Evolutionary conservation across 2,888 invertebrate species (phyloP), one percentile per base, ranked within the genome.

Genomic region (Dysmachus trigonus): DNA sequence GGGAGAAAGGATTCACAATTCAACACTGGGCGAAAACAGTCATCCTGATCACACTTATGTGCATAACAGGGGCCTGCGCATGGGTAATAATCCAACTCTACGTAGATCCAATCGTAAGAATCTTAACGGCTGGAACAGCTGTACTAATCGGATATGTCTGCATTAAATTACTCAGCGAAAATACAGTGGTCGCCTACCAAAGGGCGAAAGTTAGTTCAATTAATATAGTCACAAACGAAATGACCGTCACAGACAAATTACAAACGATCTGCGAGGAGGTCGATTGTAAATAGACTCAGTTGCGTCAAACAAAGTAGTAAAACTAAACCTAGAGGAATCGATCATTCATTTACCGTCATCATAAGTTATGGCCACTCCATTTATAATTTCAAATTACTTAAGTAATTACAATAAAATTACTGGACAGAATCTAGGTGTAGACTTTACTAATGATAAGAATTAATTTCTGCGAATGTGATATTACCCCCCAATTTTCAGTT

Each of bases 101-200:
- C 90, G 94, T 95, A 62, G 95, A 96, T 90, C 95, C 97, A 38
- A 94, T 96, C 85, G 94, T 96, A 88, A 93, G 97, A 87, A 96
- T 97, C 92, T 93, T 96, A 31, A 96, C 96, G 84, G 96, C 96
- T 86, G 97, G 97, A 88, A 94, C 95, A 79, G 97, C 97, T 74
- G 93, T 97, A 84, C 94, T 98, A 88, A 94, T 97, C 87, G 96
- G 96, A 90, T 98, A 98, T 90, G 94, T 97, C 86, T 97, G 97
- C 89, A 94, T 97, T 90, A 97, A 98, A 91, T 96, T 96, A 91
- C 93, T 98, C 88, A 96, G 97, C 87, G 95, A 96, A 91, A 97
- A 97, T 90, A 97, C 97, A 1, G 95, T 97, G 81, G 95, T 96
- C 86, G 97, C 97, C n/a, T 97, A 97, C 93, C 97, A 97, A 90